Evolutionary conservation across 2,113 vertebrate species (phyloP).

Genomic region (Hippocampus barbouri): DNA sequence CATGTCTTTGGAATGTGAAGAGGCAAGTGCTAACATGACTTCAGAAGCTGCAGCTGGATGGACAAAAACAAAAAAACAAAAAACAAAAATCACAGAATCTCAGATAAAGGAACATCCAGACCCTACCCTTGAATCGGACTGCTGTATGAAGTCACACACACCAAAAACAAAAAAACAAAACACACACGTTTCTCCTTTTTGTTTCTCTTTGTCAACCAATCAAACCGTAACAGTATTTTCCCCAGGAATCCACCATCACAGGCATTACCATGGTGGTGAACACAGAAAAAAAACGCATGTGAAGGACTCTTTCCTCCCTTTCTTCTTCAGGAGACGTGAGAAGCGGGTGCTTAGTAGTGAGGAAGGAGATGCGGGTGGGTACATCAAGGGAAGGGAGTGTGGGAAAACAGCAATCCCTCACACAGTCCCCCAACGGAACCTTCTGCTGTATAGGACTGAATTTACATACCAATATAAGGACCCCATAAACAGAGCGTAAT

Average conservation of each 20-base stretch:
- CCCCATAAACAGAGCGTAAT: conserved; percentile 41
- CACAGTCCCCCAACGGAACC: conserved; percentile 48
- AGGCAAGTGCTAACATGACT: conserved; percentile 49
- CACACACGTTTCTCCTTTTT: conserved; percentile 5
- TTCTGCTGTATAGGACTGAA: conserved; percentile 36
- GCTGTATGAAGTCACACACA: neutral
- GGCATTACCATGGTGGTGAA: conserved; percentile 20
- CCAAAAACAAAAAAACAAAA: neutral
- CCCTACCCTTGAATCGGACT: neutral
- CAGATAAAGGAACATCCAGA: conserved; percentile 10
- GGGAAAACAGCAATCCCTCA: conserved; percentile 62
- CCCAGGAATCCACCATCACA: conserved; percentile 29
- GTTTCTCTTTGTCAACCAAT: conserved; percentile 4
- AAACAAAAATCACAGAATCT: conserved; percentile 2
- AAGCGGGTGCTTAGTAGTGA: conserved; percentile 33
- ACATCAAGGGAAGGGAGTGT: conserved; percentile 52
- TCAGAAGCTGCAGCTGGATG: conserved; percentile 51
- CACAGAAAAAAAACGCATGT: conserved; percentile 5
- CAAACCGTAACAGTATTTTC: conserved; percentile 10
- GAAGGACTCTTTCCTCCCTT: conserved; percentile 38
- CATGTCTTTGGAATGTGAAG: conserved; percentile 54
- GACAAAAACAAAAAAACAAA: neutral
- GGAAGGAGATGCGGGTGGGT: conserved; percentile 38
- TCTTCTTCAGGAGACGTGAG: conserved; percentile 41
- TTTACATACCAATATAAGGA: conserved; percentile 71